Evolutionary conservation across 2,113 vertebrate species (phyloP).

Genomic region (Setophaga coronata): DNA sequence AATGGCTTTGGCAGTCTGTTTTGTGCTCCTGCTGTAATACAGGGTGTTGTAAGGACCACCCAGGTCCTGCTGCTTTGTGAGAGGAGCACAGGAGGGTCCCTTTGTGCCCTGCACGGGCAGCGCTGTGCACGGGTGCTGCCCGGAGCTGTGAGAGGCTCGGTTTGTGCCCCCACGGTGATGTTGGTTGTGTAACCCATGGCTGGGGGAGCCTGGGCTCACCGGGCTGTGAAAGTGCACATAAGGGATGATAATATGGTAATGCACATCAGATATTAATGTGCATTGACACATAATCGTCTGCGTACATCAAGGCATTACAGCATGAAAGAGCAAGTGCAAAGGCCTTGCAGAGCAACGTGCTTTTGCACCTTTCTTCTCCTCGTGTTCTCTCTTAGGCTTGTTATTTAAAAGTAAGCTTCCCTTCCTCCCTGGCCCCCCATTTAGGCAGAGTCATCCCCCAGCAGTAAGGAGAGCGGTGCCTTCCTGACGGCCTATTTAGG

Average conservation of each 20-base stretch:
- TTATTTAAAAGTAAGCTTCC: background rate
- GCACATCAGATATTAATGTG: slow-evolving; percentile 80
- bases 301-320: slow-evolving; percentile 45
- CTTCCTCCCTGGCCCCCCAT: background rate
- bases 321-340: background rate
- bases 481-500: slow-evolving; percentile 58
- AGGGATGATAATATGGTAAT: slow-evolving; percentile 72
- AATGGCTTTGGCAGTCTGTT: background rate
- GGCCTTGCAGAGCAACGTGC: background rate
- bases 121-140: background rate
- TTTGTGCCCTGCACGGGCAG: background rate
- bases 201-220: slow-evolving; percentile 15
- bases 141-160: rapidly evolving
- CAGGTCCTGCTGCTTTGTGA: background rate
- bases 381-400: background rate
- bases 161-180: background rate
- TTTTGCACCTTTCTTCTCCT: background rate
- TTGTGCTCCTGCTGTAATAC: background rate
- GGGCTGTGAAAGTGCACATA: slow-evolving; percentile 66
- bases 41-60: background rate
- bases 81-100: background rate
- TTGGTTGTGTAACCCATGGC: background rate
- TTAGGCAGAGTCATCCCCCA: slow-evolving; percentile 32
- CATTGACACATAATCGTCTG: slow-evolving; percentile 72
- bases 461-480: slow-evolving; percentile 22